A percentile compares a stretch with the other conserved stretches of the same genome.
Conservation (phyloP, 2,113 vertebrate genomes). For the Mastomys natalensis region DNA sequence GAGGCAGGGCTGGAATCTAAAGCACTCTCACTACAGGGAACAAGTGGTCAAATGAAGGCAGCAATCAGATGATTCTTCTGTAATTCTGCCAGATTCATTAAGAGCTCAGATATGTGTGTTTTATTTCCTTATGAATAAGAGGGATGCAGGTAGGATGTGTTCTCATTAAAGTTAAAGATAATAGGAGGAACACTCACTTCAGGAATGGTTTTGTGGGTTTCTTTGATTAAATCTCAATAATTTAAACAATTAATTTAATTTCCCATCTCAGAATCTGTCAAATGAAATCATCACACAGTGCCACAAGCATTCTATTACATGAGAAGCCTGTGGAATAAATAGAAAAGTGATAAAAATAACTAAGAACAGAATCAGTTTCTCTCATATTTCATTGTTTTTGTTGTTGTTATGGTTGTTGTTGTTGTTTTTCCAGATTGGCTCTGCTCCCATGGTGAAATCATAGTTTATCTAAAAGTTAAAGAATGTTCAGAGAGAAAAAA, state of each 20-base stretch:
- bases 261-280: background rate
- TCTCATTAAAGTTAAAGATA: slow-evolving; percentile 57
- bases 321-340: background rate
- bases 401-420: too few species aligned
- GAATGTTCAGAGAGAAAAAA: background rate
- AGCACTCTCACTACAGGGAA: background rate
- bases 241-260: slow-evolving; percentile 57
- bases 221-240: slow-evolving; percentile 45
- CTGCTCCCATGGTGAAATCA: background rate
- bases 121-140: background rate
- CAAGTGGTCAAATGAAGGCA: background rate
- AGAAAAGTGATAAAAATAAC: background rate
- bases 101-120: too few species aligned
- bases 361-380: background rate
- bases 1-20: background rate
- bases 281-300: background rate
- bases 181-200: background rate
- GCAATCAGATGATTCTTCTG: background rate
- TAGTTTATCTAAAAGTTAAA: slow-evolving; percentile 29
- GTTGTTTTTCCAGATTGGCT: background rate
- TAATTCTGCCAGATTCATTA: background rate
- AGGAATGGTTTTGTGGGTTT: slow-evolving; percentile 11
- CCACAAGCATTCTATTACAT: background rate
- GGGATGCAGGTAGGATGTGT: background rate
- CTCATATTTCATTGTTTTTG: background rate